A percentile compares a stretch with the other conserved stretches of the same genome.
Evolutionary conservation across 2,797 vertebrate genomes (phyloP).

Genomic region (Platalea minor): DNA sequence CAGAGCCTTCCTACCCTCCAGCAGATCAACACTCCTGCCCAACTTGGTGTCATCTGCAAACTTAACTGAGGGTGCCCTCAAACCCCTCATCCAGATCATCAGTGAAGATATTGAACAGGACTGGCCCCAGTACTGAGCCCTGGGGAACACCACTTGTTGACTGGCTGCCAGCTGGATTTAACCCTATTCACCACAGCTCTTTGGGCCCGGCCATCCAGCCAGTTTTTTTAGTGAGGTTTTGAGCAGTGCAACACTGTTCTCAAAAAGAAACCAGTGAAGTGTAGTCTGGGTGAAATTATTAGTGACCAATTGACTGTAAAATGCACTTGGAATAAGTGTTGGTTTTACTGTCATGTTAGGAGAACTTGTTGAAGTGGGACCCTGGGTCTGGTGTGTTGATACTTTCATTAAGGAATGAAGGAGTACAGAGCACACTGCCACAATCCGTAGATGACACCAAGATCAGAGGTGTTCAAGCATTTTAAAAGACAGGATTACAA

Average conservation of each 20-base stretch:
- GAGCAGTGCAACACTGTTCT: neutral
- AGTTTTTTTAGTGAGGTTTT: neutral
- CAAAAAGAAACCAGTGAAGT: neutral
- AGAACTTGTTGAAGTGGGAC: neutral
- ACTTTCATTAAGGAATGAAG: neutral
- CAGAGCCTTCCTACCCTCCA: no score
- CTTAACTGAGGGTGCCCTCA: no score
- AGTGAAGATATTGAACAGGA: no score
- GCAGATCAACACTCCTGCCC: no score
- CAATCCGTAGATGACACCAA: no score
- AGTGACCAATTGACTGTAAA: neutral
- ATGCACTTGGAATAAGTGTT: neutral
- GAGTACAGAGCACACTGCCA: neutral
- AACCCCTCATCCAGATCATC: no score
- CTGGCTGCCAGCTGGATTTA: no score
- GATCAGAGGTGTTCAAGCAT: neutral
- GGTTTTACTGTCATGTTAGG: neutral
- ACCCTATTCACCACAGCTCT: no score
- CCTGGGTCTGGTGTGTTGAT: rapidly evolving
- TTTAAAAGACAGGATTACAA: neutral
- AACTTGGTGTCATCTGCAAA: no score
- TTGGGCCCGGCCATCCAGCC: no score
- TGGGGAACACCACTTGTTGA: no score
- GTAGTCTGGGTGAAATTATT: neutral
- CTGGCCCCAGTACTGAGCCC: no score